Evolutionary conservation across 64 coral and sea anemone species (phyloP).

Genomic region (Pocillopora damicornis): DNA sequence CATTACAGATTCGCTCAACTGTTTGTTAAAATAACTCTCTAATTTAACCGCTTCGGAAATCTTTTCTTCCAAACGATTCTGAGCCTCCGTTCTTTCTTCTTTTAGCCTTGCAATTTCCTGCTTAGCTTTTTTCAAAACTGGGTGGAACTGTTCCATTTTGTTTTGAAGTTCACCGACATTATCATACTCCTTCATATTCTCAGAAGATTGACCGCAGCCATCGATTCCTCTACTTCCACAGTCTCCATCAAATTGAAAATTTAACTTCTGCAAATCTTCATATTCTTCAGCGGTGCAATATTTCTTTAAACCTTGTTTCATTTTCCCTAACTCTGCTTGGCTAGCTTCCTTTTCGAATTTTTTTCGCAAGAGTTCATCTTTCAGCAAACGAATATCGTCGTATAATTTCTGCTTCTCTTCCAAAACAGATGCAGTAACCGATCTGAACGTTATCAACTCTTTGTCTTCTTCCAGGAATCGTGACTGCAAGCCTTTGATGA

Average conservation of each 20-base stretch:
- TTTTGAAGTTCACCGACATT: not conserved
- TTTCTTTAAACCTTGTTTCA: slow-evolving; percentile 15
- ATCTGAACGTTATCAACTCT: not conserved
- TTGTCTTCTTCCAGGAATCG: not conserved
- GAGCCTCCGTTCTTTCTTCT: not conserved
- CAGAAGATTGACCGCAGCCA: not conserved
- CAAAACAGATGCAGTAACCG: not conserved
- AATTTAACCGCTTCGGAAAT: not conserved
- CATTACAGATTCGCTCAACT: not conserved
- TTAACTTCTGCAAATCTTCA: slow-evolving; percentile 7
- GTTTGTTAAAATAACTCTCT: not conserved
- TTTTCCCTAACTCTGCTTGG: not conserved
- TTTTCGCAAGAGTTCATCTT: not conserved
- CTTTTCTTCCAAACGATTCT: not conserved
- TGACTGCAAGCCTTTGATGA: not conserved
- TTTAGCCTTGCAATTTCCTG: slow-evolving; percentile 7
- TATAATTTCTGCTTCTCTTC: slow-evolving; percentile 11
- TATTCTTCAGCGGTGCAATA: slow-evolving; percentile 33
- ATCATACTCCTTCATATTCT: not conserved
- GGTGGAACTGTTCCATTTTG: slow-evolving; percentile 2
- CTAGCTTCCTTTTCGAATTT: not conserved
- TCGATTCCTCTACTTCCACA: not conserved
- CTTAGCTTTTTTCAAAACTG: slow-evolving; percentile 23
- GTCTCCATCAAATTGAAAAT: slow-evolving; percentile 1
- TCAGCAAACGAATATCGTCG: slow-evolving; percentile 12